Conservation (phyloP, 2,113 vertebrate species). For the Periophthalmodon schlosseri region DNA sequence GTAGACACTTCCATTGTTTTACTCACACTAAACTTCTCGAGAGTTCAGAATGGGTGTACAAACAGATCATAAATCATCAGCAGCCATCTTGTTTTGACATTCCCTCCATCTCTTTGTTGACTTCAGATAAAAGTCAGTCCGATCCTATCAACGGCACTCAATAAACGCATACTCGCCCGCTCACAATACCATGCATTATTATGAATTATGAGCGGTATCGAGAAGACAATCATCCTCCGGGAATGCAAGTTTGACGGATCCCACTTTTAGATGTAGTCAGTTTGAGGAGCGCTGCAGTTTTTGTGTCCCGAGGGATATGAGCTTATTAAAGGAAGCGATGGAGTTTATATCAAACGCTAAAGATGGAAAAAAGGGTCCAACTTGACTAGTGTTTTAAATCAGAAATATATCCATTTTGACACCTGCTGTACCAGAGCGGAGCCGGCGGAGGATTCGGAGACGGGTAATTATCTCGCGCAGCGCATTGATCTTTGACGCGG, state of each 20-base stretch:
- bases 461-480: background rate
- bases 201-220: constrained; percentile 4
- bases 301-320: constrained; percentile 15
- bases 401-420: constrained; percentile 1
- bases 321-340: constrained; percentile 40
- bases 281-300: constrained; percentile 8
- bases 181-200: constrained; percentile 15
- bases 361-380: background rate
- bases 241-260: constrained; percentile 25
- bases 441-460: constrained; percentile 1
- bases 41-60: background rate
- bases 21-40: background rate
- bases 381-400: constrained; percentile 8
- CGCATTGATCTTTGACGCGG: background rate
- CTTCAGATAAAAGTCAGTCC: constrained; percentile 25
- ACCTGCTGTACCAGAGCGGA: background rate
- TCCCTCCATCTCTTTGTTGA: constrained; percentile 17
- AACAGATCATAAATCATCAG: background rate
- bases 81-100: constrained; percentile 7
- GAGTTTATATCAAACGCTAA: constrained; percentile 24
- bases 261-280: constrained; percentile 14
- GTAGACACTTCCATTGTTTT: background rate
- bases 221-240: constrained; percentile 1
- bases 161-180: background rate
- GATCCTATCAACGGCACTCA: constrained; percentile 24